These are phyloP conservation scores for Gymnopithys bicolor DNA, from an alignment of 2,797 vertebrate genomes.

Conservation along the genomic window DNA sequence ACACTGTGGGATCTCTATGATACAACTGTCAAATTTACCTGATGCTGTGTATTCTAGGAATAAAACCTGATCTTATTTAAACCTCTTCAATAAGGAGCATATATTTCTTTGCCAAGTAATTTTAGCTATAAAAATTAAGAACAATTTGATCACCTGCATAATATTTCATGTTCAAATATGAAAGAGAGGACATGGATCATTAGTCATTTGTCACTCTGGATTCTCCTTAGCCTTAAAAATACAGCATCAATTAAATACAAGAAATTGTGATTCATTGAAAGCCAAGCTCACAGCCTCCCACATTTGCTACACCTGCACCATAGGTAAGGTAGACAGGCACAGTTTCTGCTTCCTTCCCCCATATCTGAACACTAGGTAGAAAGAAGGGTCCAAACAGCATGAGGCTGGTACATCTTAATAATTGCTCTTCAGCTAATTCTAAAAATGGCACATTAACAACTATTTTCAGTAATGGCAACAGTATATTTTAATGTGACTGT, in stretches of 20 bases:
- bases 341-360: background rate
- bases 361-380: background rate
- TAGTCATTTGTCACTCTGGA: background rate
- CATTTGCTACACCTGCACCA: too few species aligned
- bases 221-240: background rate
- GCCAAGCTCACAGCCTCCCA: background rate
- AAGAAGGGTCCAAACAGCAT: background rate
- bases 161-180: background rate
- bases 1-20: background rate
- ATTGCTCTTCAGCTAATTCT: background rate
- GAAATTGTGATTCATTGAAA: fast-evolving
- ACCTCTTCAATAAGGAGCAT: background rate
- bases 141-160: background rate
- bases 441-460: background rate
- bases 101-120: background rate
- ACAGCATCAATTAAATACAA: background rate
- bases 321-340: background rate
- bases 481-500: background rate
- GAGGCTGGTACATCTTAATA: background rate
- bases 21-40: background rate
- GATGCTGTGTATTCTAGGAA: background rate
- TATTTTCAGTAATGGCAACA: conserved; percentile 9
- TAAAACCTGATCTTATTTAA: background rate
- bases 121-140: background rate
- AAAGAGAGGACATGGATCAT: background rate